Evolutionary conservation across 2,797 vertebrate genomes (phyloP), one percentile per base, ranked within the genome.

Genomic region (Diceros bicornis): DNA sequence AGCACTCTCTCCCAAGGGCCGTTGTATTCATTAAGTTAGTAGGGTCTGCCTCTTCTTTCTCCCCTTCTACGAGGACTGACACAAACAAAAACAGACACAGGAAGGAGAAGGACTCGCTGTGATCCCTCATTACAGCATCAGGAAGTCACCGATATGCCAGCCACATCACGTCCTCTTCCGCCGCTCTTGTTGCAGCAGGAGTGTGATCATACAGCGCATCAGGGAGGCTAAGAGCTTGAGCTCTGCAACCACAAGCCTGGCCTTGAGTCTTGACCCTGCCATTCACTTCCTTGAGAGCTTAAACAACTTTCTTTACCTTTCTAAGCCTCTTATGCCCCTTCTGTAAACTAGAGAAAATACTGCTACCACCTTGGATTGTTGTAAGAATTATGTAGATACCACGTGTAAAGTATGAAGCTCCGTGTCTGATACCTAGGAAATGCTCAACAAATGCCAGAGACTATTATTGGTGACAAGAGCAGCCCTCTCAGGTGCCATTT

Each of bases 221-320:
- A 18, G 16, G 50, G 18, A 11, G 11, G 3, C 4, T 7, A 21
- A 57, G 62, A 72, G 47, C 50, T 57, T 34, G 12, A 83, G 7
- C n/a, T 86, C 88, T 37, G 77, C 86, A 86, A 27, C 52, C 96
- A 61, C 74, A 27, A 37, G 18, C 29, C 41, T 62, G 47, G 29
- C 34, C 62, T 81, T 55, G 50, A 52, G 64, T 78, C 86, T 82
- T 25, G 52, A 59, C 55, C 52, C 72, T 74, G 37, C 90, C 37
- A 0, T 64, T 84, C 32, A 69, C 77, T 94, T 91, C 68, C 71
- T 89, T 66, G 62, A 95, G 85, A 85, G 32, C 29, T 94, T 83
- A 69, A 91, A 57, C 41, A 82, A 55, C 79, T 89, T 37, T 62
- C 77, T 88, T 89, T 74, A 37, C 81, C 44, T 90, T 68, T 9